phyloP scores from a whole-genome alignment of 2,888 invertebrate species.

The Troides aeacus region DNA sequence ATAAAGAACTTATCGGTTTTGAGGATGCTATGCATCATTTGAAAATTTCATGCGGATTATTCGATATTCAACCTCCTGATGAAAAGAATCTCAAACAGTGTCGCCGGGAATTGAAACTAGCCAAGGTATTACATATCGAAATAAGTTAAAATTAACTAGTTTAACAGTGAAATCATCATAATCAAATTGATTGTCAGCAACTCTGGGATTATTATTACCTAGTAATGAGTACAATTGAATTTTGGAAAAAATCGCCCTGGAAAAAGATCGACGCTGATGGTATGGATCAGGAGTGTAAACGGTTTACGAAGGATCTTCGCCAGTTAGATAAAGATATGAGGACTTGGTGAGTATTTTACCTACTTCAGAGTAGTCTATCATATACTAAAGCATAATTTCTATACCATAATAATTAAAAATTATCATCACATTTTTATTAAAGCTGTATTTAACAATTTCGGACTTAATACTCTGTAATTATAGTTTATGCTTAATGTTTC shows the following conservation, averaged over 20 bases:
- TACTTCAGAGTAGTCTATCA: too few species aligned
- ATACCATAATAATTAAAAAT: background rate
- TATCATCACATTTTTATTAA: background rate
- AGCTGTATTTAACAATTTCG: background rate
- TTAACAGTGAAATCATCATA: background rate
- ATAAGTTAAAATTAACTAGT: background rate
- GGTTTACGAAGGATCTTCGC: conserved; percentile 91
- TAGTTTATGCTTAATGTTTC: too few species aligned
- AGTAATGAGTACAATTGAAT: conserved; percentile 89
- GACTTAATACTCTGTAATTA: too few species aligned
- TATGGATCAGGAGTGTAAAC: conserved; percentile 97
- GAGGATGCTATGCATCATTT: conserved; percentile 85
- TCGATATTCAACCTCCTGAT: conserved; percentile 92
- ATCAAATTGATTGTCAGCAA: conserved; percentile 68
- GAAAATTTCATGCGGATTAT: conserved; percentile 87
- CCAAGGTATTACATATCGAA: conserved; percentile 78
- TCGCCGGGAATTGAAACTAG: conserved; percentile 86
- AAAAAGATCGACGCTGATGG: conserved; percentile 95
- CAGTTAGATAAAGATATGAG: conserved; percentile 90
- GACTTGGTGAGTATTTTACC: conserved; percentile 74
- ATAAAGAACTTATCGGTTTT: conserved; percentile 82
- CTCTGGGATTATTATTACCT: conserved; percentile 95
- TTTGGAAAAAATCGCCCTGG: conserved; percentile 97
- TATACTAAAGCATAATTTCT: background rate
- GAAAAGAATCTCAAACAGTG: conserved; percentile 87